Evolutionary conservation across 2,797 vertebrate genomes (phyloP).

Genomic region (Vireo griseus): DNA sequence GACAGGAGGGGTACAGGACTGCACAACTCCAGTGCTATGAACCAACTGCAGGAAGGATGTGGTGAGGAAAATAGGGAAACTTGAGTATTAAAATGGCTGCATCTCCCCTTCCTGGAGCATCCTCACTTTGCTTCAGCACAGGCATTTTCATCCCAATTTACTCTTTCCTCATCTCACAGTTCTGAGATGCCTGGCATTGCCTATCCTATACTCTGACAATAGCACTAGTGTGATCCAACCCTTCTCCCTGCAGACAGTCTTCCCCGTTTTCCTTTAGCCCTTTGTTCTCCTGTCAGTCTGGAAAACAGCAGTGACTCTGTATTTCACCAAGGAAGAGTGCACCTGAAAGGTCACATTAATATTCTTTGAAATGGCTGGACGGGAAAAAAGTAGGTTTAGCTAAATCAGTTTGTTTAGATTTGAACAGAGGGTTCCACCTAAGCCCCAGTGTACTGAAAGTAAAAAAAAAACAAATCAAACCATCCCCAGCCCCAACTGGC

Average conservation of each 20-base stretch:
- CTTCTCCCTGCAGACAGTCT: background rate
- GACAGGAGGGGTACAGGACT: background rate
- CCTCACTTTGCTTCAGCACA: background rate
- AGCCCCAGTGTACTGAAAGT: background rate
- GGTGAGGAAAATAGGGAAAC: background rate
- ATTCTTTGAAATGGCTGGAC: background rate
- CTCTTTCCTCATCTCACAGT: background rate
- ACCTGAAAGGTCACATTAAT: background rate
- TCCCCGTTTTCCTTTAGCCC: background rate
- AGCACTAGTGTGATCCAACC: background rate
- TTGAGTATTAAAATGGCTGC: background rate
- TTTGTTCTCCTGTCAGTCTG: background rate
- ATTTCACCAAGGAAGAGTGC: background rate
- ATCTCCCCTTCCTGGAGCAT: background rate
- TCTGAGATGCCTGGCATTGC: background rate
- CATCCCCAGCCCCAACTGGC: fast-evolving
- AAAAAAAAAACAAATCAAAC: background rate
- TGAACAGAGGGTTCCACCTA: background rate
- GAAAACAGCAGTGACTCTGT: background rate
- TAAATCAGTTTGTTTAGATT: background rate
- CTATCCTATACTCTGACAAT: fast-evolving
- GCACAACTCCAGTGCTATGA: background rate
- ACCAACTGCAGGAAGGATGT: fast-evolving
- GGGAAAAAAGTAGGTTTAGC: background rate
- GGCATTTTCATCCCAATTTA: background rate